Conservation (phyloP, 2,888 invertebrate genomes). For the Pilophorus perplexus region DNA sequence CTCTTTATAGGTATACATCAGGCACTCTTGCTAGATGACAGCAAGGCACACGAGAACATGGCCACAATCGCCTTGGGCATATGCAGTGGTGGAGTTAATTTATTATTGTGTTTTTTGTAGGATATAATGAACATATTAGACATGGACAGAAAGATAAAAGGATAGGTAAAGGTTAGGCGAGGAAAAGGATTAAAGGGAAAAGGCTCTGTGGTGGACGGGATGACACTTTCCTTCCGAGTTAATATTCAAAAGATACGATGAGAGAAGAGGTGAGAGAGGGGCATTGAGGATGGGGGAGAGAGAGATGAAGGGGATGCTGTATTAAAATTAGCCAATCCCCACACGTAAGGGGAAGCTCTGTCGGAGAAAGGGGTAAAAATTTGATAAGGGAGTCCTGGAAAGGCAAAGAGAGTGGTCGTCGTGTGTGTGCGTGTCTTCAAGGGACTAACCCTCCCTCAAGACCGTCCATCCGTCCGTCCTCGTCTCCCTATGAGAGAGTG, state of each 20-base stretch:
- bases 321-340: conserved; percentile 46
- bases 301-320: conserved; percentile 34
- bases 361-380: conserved; percentile 46
- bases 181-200: conserved; percentile 30
- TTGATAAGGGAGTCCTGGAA: conserved; percentile 42
- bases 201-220: conserved; percentile 29
- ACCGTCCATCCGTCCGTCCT: conserved; percentile 13
- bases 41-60: too few species aligned
- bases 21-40: too few species aligned
- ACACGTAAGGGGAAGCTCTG: conserved; percentile 38
- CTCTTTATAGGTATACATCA: too few species aligned
- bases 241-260: conserved; percentile 43
- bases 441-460: conserved; percentile 1
- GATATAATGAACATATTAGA: conserved; percentile 15
- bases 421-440: conserved; percentile 29
- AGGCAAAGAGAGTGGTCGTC: conserved; percentile 19
- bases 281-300: neutral
- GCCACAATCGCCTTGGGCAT: too few species aligned
- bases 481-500: neutral
- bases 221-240: conserved; percentile 38
- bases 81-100: too few species aligned
- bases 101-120: too few species aligned
- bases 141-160: conserved; percentile 6
- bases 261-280: neutral
- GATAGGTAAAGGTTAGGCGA: conserved; percentile 7